phyloP scores from a whole-genome alignment of 1,140 invertebrate genomes.

The Drosophila paulistorum region DNA sequence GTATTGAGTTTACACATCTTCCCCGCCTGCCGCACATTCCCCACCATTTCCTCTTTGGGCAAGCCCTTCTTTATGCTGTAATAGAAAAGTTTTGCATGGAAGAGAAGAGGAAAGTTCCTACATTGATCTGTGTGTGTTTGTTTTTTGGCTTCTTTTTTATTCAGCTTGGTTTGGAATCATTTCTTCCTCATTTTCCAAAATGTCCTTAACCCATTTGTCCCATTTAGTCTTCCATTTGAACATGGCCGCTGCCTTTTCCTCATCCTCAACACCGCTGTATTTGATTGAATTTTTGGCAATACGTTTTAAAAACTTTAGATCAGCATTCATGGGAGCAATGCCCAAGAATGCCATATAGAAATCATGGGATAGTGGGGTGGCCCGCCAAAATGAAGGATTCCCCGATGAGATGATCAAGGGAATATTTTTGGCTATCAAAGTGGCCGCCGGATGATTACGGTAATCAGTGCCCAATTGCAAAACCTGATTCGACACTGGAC shows the following conservation, averaged over 20 bases:
- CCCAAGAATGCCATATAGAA: slow-evolving; percentile 92
- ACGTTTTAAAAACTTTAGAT: slow-evolving; percentile 90
- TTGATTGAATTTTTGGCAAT: slow-evolving; percentile 90
- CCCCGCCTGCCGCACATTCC: neutral
- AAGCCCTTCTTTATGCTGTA: neutral
- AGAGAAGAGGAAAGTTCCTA: neutral
- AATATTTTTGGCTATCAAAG: slow-evolving; percentile 86
- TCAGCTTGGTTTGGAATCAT: neutral
- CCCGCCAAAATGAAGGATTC: slow-evolving; percentile 90
- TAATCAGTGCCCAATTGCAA: slow-evolving; percentile 89
- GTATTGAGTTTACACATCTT: slow-evolving; percentile 33
- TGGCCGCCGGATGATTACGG: slow-evolving; percentile 90
- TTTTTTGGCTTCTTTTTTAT: neutral
- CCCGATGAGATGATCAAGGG: slow-evolving; percentile 86
- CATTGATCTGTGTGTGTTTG: neutral
- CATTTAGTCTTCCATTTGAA: slow-evolving; percentile 67
- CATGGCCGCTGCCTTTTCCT: slow-evolving; percentile 49
- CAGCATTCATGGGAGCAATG: slow-evolving; percentile 88
- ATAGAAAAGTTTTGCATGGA: neutral
- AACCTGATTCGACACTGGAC: slow-evolving; percentile 91
- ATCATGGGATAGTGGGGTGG: slow-evolving; percentile 89
- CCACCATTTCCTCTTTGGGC: neutral
- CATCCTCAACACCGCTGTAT: slow-evolving; percentile 83
- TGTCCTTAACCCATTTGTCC: slow-evolving; percentile 53
- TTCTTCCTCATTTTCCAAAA: slow-evolving; percentile 26